phyloP scores from a whole-genome alignment of 1,140 invertebrate species.

The Neodiprion lecontei region DNA sequence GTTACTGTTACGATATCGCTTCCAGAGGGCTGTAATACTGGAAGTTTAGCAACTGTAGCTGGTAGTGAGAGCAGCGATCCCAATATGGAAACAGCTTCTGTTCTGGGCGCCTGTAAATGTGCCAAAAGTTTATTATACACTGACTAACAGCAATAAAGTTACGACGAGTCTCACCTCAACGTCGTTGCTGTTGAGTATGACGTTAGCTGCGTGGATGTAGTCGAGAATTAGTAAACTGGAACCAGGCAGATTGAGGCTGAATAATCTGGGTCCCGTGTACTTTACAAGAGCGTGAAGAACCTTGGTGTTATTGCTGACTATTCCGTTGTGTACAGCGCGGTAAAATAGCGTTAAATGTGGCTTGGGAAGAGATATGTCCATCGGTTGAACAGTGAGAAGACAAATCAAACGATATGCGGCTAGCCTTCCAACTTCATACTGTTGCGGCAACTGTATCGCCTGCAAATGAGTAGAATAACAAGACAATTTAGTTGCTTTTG shows the following conservation, averaged over 20 bases:
- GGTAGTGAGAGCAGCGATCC: slow-evolving; percentile 86
- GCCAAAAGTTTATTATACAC: neutral
- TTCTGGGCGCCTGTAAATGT: slow-evolving; percentile 75
- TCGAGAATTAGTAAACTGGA: slow-evolving; percentile 87
- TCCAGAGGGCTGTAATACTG: slow-evolving; percentile 81
- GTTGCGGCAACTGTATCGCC: slow-evolving; percentile 68
- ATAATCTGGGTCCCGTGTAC: slow-evolving; percentile 81
- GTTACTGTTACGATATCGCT: slow-evolving; percentile 72
- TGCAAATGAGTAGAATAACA: slow-evolving; percentile 42
- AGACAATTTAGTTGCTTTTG: slow-evolving; percentile 2
- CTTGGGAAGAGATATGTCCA: slow-evolving; percentile 65
- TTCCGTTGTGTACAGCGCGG: slow-evolving; percentile 82
- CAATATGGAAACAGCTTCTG: slow-evolving; percentile 91
- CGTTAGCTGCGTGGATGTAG: slow-evolving; percentile 89
- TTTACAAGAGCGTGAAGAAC: slow-evolving; percentile 70
- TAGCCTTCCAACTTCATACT: slow-evolving; percentile 72
- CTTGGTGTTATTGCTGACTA: slow-evolving; percentile 57
- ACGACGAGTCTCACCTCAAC: slow-evolving; percentile 63
- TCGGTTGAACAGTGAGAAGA: slow-evolving; percentile 66
- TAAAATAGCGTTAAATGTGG: slow-evolving; percentile 90
- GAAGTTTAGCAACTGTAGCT: slow-evolving; percentile 75
- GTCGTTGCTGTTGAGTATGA: slow-evolving; percentile 83
- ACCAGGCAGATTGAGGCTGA: slow-evolving; percentile 88
- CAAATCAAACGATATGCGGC: slow-evolving; percentile 76
- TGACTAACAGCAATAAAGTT: slow-evolving; percentile 16